A percentile compares a stretch with the other conserved stretches of the same genome.
phyloP scores from a whole-genome alignment of 2,888 invertebrate genomes.

The Cactoblastis cactorum region DNA sequence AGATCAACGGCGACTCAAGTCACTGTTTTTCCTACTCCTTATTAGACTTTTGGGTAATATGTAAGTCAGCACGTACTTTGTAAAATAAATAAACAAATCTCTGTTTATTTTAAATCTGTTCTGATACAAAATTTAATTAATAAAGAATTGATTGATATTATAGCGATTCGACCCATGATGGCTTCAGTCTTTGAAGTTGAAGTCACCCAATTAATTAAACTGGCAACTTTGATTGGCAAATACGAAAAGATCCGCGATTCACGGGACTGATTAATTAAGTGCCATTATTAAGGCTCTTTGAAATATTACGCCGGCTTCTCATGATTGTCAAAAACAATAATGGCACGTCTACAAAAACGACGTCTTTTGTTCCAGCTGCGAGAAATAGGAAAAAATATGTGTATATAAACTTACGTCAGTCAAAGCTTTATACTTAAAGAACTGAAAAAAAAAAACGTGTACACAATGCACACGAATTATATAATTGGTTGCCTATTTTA shows the following conservation, averaged over 20 bases:
- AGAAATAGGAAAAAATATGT: not conserved
- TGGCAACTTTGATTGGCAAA: constrained; percentile 9
- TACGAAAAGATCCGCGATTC: constrained; percentile 9
- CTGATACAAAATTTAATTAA: not conserved
- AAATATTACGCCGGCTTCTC: constrained; percentile 9
- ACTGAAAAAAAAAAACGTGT: not conserved
- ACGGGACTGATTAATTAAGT: constrained; percentile 8
- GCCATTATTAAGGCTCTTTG: constrained; percentile 8
- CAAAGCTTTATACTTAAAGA: not conserved
- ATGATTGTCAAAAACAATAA: constrained; percentile 11
- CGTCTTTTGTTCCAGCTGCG: constrained; percentile 3
- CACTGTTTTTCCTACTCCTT: too few relatives aligned
- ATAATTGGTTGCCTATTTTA: not conserved
- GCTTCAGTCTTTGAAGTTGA: constrained; percentile 1
- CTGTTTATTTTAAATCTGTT: not conserved
- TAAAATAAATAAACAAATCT: too few relatives aligned
- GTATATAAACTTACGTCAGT: not conserved
- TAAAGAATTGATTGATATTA: not conserved
- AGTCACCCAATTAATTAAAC: constrained; percentile 9
- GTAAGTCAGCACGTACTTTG: too few relatives aligned
- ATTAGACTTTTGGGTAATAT: too few relatives aligned
- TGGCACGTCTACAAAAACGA: constrained; percentile 1
- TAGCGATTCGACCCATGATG: not conserved
- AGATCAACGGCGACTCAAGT: too few relatives aligned
- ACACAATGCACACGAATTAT: not conserved